Conservation (phyloP, 2,888 invertebrate genomes). For the Heliconius erato region DNA sequence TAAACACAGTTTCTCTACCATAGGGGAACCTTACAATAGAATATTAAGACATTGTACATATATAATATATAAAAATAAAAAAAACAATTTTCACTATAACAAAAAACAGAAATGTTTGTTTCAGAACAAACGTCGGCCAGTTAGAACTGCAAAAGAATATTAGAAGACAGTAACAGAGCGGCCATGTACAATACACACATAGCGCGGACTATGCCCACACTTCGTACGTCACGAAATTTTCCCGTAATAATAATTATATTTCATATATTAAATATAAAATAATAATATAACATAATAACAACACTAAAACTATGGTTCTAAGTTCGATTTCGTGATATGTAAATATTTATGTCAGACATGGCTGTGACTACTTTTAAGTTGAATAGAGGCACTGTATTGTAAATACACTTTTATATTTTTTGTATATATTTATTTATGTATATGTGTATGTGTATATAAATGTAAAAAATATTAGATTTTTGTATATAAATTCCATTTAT, state of each 20-base stretch:
- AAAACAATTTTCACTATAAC: constrained; percentile 20
- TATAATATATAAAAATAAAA: background rate
- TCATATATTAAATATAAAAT: constrained; percentile 6
- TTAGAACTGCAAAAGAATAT: constrained; percentile 15
- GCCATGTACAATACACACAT: constrained; percentile 37
- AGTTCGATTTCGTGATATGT: background rate
- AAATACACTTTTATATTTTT: background rate
- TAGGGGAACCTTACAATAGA: background rate
- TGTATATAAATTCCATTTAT: background rate
- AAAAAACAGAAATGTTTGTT: constrained; percentile 35
- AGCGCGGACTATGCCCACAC: constrained; percentile 33
- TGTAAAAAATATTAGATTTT: background rate
- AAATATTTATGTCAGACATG: background rate
- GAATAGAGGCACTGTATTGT: background rate
- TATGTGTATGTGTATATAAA: background rate
- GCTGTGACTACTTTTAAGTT: background rate
- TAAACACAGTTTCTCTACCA: background rate
- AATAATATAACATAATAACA: constrained; percentile 2
- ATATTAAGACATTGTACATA: background rate
- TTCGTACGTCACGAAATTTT: constrained; percentile 31
- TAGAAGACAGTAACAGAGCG: background rate
- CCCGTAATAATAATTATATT: constrained; percentile 26
- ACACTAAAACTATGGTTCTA: background rate
- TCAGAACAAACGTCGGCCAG: constrained; percentile 31
- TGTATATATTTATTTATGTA: background rate